Conservation (phyloP, 1,140 invertebrate species). For the Gryon sp. region DNA sequence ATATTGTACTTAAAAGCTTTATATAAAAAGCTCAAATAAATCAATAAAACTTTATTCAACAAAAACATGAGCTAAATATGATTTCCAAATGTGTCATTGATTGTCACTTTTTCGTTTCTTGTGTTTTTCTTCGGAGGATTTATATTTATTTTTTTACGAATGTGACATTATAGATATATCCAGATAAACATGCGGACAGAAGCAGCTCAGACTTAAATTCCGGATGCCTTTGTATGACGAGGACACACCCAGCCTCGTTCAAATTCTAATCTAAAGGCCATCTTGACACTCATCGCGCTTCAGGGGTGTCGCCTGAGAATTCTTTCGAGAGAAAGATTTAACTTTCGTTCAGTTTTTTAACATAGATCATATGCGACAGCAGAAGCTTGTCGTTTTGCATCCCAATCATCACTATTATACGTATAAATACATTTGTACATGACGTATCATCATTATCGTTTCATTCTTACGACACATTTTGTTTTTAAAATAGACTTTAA, state of each 20-base stretch:
- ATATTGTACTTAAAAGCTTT: too few species aligned
- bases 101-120: too few species aligned
- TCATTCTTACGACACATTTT: too few species aligned
- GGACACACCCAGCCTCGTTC: conserved; percentile 72
- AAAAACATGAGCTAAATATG: too few species aligned
- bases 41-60: too few species aligned
- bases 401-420: conserved; percentile 60
- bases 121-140: conserved; percentile 6
- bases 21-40: too few species aligned
- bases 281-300: conserved; percentile 69
- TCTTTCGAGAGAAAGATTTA: conserved; percentile 34
- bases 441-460: conserved; percentile 43
- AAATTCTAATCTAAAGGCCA: conserved; percentile 70
- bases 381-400: conserved; percentile 58
- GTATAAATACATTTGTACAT: conserved; percentile 56
- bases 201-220: conserved; percentile 57
- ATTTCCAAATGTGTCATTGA: too few species aligned
- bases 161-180: conserved; percentile 54
- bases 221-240: conserved; percentile 65
- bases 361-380: conserved; percentile 49
- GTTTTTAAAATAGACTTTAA: too few species aligned
- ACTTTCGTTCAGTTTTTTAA: conserved; percentile 51
- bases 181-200: conserved; percentile 34
- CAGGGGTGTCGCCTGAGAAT: conserved; percentile 51
- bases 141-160: conserved; percentile 33